phyloP scores from a whole-genome alignment of 2,113 vertebrate species.

The Dicaeum eximium region DNA sequence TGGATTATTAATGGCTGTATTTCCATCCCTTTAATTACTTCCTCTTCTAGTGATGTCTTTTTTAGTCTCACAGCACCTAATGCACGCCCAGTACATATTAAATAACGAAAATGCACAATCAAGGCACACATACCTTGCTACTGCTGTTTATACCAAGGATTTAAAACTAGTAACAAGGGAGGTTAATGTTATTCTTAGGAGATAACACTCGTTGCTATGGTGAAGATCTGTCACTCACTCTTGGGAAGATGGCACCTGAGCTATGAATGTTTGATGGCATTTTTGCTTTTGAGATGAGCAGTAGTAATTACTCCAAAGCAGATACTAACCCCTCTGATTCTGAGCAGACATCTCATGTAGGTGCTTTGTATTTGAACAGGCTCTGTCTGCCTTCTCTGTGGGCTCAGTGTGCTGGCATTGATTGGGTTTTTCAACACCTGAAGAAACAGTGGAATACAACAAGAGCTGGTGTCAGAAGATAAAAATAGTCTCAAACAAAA shows the following conservation, averaged over 20 bases:
- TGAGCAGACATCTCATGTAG: neutral
- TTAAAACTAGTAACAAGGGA: conserved; percentile 63
- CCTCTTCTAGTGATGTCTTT: conserved; percentile 14
- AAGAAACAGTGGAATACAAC: neutral
- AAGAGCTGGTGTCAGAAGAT: neutral
- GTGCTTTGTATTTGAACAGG: neutral
- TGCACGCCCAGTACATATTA: neutral
- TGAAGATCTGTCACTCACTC: conserved; percentile 69
- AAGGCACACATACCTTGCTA: conserved; percentile 9
- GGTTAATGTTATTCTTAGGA: conserved; percentile 70
- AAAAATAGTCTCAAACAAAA: neutral
- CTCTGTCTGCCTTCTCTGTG: neutral
- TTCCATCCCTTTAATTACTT: conserved; percentile 58
- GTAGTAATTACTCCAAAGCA: neutral
- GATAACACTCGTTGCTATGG: conserved; percentile 72
- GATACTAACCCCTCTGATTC: neutral
- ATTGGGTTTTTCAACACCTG: neutral
- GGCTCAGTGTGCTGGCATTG: accelerated
- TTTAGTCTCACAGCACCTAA: conserved; percentile 26
- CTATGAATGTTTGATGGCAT: conserved; percentile 12
- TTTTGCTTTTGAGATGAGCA: conserved; percentile 60
- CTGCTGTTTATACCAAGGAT: conserved; percentile 60
- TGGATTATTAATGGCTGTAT: conserved; percentile 1
- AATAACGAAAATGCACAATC: conserved; percentile 62
- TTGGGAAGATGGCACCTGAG: conserved; percentile 45